Base-by-base conservation (phyloP, 2,113 vertebrate genomes). In the Montifringilla adamsi region DNA sequence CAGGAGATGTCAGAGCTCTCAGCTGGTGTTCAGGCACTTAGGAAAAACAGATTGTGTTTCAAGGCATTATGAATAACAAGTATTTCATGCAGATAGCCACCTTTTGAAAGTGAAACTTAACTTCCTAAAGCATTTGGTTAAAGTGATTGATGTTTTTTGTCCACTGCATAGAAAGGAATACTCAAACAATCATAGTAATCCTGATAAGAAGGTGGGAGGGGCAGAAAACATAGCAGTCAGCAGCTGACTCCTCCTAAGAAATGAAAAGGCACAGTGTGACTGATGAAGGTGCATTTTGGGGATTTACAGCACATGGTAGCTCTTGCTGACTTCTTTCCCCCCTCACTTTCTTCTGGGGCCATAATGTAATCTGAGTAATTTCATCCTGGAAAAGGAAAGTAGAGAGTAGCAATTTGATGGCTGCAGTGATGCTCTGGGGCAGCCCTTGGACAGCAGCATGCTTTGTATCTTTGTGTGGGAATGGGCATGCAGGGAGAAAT, bases 161-260 rank as follows among this genome's bases (percentile, higher is more conserved):
- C 76, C 83, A 49, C n/a, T 63, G 20, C n/a, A 68, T 35, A n/a
- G 82, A 91, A 89, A 68, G 68, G 80, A 86, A 87, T 92, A 96
- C 95, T 96, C 75, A 93, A 89, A 90, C 1, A 1, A 96, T 97
- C 94, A 90, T 9, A 94, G 63, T 81, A 96, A 94, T 94, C 75
- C 82, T 87, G 67, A 53, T 81, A 70, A 95, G 76, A 64, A 90
- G 68, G 58, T 89, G 55, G 64, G 78, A 81, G 78, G 84, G 75
- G 55, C 41, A 46, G 87, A 41, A 83, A 80, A 60, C 47, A 30
- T 35, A 55, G 55, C 33, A 84, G 69, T 64, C 11, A 2, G 77
- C 49, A 68, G 43, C 63, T 49, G 24, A n/a, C 23, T 93, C 78
- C 77, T 93, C 74, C 84, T 50, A n/a, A 82, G 91, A n/a, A 46